phyloP scores from a whole-genome alignment of 2,888 invertebrate species.

The Heliothis peltigera region DNA sequence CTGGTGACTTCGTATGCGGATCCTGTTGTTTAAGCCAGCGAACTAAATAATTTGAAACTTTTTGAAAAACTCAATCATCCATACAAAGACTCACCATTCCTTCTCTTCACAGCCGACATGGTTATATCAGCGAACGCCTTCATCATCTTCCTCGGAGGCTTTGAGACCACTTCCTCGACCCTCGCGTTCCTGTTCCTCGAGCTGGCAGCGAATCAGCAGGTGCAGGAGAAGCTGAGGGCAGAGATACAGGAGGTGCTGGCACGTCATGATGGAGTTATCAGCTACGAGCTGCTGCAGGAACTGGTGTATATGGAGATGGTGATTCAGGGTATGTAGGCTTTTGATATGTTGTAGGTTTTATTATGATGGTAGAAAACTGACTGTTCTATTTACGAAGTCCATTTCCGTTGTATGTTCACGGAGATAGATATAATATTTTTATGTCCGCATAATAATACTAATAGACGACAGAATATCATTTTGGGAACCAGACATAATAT shows the following conservation, averaged over 20 bases:
- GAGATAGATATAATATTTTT: no score
- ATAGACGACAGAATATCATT: no score
- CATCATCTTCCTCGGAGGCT: conserved; percentile 91
- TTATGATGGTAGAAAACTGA: no score
- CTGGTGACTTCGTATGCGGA: no score
- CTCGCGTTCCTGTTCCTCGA: conserved; percentile 89
- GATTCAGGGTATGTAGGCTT: conserved; percentile 80
- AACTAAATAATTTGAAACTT: no score
- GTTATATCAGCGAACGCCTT: conserved; percentile 90
- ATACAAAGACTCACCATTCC: no score
- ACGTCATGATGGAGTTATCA: conserved; percentile 78
- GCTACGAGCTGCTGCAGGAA: conserved; percentile 87
- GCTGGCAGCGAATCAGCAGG: conserved; percentile 85
- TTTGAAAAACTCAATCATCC: no score
- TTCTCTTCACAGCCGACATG: conserved; percentile 82
- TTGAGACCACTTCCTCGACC: conserved; percentile 90
- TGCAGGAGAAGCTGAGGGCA: conserved; percentile 86
- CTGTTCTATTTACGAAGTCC: no score
- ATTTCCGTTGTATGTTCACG: no score
- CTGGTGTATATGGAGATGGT: conserved; percentile 90
- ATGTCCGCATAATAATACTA: no score
- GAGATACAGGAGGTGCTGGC: conserved; percentile 83
- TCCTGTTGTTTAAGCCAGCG: no score
- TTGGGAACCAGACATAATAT: no score
- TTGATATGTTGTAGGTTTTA: not conserved